Evolutionary conservation across 2,113 vertebrate species (phyloP), one percentile per base, ranked within the genome.

Genomic region (Varanus salvator): DNA sequence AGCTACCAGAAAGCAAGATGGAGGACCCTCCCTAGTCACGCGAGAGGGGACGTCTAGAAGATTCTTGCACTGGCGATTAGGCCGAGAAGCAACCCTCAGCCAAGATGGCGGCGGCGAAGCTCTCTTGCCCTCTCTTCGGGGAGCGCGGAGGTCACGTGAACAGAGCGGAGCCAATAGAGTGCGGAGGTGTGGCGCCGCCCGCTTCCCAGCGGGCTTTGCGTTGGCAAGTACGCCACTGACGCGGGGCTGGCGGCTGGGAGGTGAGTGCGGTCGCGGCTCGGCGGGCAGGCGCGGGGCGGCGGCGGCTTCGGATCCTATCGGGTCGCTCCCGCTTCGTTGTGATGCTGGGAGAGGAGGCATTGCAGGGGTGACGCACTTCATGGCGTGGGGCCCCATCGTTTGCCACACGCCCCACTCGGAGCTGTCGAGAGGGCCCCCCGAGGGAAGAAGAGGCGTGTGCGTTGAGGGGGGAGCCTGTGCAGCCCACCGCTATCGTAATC

Each of bases 81-180:
- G 38, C 38, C 1, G 38, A 44, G 38, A 44, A 44, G 3, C 38
- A 44, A 64, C 91, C 91, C 86, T 2, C 0, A 2, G 0, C 0
- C 57, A 89, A 91, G 44, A 94, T 89, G 90, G 89, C 34, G 9
- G 64, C 9, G 3, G 64, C 0, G 7, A 4, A 34, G 21, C 17
- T 21, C 17, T 44, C 25, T 38, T 14, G 19, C 84, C 66, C 27
- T 2, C 9, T 3, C n/a, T n/a, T 52, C 0, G 6, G 54, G 57
- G 38, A 17, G 54, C 0, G 14, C 0, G 21, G 48, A 12, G 4
- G 4, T 1, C 76, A 54, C 77, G 86, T 80, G 87, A 82, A 8
- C 14, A 25, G 4, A 2, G 64, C 31, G 0, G 9, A 48, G 60
- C 86, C 75, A 68, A 78, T 66, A n/a, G 21, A 9, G 25, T 5